phyloP scores from a whole-genome alignment of 2,888 invertebrate species.

The Tridacna gigas region DNA sequence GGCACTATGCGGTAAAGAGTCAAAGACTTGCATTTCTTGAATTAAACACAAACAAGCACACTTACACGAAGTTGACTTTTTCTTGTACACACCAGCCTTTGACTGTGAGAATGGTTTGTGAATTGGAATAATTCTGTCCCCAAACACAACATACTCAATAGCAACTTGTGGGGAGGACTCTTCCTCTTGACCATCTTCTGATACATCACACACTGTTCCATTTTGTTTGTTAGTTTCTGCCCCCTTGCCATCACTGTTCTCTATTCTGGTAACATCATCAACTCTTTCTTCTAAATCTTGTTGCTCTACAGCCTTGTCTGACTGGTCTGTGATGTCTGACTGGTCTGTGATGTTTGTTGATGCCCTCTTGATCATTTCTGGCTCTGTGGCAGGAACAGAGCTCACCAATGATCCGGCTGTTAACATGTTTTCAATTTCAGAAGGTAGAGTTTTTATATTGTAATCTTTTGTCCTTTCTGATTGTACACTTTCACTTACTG shows the following conservation, averaged over 20 bases:
- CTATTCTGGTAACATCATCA: too few relatives aligned
- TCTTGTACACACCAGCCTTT: constrained; percentile 9
- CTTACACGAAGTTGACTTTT: constrained; percentile 8
- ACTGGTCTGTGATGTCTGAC: neutral
- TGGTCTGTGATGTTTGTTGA: neutral
- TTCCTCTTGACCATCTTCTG: neutral
- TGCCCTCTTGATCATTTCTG: neutral
- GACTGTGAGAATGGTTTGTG: constrained; percentile 47
- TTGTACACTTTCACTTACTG: neutral
- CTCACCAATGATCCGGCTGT: neutral
- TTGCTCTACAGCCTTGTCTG: too few relatives aligned
- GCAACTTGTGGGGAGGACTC: constrained; percentile 27
- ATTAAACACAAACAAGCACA: neutral
- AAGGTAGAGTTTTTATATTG: neutral
- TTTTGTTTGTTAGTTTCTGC: neutral
- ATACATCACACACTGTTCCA: constrained; percentile 11
- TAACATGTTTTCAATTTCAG: neutral
- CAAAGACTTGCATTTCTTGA: too few relatives aligned
- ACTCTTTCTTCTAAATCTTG: too few relatives aligned
- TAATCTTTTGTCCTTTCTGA: neutral
- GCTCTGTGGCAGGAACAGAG: neutral
- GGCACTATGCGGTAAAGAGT: too few relatives aligned
- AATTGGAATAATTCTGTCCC: constrained; percentile 51
- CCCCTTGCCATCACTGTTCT: neutral
- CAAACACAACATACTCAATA: constrained; percentile 57